phyloP scores from a whole-genome alignment of 1,140 invertebrate genomes.

The Trialeurodes vaporariorum region DNA sequence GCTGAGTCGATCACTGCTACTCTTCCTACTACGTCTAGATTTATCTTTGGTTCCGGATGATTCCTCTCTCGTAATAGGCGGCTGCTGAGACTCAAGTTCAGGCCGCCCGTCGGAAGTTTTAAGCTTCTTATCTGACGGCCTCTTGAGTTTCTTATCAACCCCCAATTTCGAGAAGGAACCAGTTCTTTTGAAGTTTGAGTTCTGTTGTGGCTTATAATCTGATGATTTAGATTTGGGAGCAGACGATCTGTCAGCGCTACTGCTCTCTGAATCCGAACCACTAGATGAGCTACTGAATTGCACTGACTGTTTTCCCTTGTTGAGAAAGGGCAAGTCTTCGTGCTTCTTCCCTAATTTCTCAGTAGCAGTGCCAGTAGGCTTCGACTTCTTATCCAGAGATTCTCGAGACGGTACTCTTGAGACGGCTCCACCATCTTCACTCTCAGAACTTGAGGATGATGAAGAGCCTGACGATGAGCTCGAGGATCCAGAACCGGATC shows the following conservation, averaged over 20 bases:
- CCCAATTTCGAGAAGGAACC: slow-evolving; percentile 32
- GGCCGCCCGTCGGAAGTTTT: slow-evolving; percentile 71
- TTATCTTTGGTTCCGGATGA: slow-evolving; percentile 40
- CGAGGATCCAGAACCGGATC: slow-evolving; percentile 37
- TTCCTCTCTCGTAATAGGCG: slow-evolving; percentile 61
- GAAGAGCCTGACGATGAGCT: slow-evolving; percentile 35
- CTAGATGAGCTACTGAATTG: slow-evolving; percentile 29
- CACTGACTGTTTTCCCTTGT: slow-evolving; percentile 38
- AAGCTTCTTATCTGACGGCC: slow-evolving; percentile 69
- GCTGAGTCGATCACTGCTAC: slow-evolving; percentile 45
- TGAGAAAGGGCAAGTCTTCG: slow-evolving; percentile 45
- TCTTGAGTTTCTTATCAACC: slow-evolving; percentile 45
- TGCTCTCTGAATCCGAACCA: slow-evolving; percentile 25
- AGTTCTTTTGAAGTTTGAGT: slow-evolving; percentile 15
- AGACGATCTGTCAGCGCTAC: slow-evolving; percentile 13
- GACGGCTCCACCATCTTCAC: slow-evolving; percentile 32
- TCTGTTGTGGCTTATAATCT: slow-evolving; percentile 15
- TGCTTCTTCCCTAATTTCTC: slow-evolving; percentile 18
- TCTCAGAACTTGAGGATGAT: slow-evolving; percentile 39
- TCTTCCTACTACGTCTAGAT: slow-evolving; percentile 20
- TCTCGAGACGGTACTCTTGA: slow-evolving; percentile 10
- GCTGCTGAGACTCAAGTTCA: slow-evolving; percentile 57
- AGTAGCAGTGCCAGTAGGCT: slow-evolving; percentile 8
- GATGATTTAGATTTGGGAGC: slow-evolving; percentile 18
- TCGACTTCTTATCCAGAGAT: slow-evolving; percentile 20